phyloP scores from a whole-genome alignment of 2,888 invertebrate genomes.

The Argynnis bischoffii region DNA sequence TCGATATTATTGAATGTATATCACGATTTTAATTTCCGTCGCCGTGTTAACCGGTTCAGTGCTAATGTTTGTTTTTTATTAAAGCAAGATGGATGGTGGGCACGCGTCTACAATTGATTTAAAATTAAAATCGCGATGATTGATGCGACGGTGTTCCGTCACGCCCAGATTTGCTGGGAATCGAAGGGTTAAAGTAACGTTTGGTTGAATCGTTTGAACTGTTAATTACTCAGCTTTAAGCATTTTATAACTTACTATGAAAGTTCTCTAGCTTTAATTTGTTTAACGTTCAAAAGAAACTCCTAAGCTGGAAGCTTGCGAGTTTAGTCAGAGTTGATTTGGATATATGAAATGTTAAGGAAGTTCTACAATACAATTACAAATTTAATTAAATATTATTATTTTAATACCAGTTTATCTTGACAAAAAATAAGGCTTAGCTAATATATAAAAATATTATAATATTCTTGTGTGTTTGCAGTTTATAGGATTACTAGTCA shows the following conservation, averaged over 20 bases:
- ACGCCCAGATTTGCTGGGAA: constrained; percentile 68
- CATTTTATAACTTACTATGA: not conserved
- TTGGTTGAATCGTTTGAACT: constrained; percentile 48
- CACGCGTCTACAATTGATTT: constrained; percentile 79
- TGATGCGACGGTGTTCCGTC: constrained; percentile 62
- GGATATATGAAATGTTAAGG: no score
- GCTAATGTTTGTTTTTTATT: constrained; percentile 54
- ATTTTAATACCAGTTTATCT: no score
- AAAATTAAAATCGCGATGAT: constrained; percentile 75
- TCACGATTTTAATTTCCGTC: constrained; percentile 38
- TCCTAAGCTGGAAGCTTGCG: no score
- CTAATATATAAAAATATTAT: no score
- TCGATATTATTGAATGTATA: constrained; percentile 12
- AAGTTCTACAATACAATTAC: no score
- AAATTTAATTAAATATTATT: no score
- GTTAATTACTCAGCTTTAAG: constrained; percentile 21
- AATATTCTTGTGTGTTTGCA: no score
- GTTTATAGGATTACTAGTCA: no score
- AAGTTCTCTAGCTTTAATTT: no score
- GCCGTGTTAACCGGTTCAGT: constrained; percentile 35
- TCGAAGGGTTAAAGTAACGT: constrained; percentile 59
- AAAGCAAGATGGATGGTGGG: constrained; percentile 73
- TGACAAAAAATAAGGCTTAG: no score
- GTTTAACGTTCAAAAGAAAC: no score
- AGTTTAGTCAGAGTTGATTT: no score